Evolutionary conservation across 1,140 invertebrate species (phyloP).

Genomic region (Atta colombica): DNA sequence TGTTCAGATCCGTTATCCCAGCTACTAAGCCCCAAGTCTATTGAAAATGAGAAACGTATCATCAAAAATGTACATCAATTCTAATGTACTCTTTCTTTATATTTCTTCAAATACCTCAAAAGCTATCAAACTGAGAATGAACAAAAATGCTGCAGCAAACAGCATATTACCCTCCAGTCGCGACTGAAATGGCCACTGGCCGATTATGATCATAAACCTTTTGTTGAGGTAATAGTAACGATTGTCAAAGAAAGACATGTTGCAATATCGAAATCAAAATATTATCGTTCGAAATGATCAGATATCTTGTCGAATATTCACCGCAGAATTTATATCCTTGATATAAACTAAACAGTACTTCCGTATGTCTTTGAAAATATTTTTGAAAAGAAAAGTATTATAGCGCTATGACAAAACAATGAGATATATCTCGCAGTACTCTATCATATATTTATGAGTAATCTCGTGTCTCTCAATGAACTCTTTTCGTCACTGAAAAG

Average conservation of each 20-base stretch:
- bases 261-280: neutral
- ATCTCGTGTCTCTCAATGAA: neutral
- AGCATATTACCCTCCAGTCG: neutral
- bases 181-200: slow-evolving; percentile 52
- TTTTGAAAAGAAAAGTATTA: neutral
- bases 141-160: neutral
- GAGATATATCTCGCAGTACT: neutral
- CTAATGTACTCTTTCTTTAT: too few species aligned
- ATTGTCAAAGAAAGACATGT: slow-evolving; percentile 52
- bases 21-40: slow-evolving; percentile 1
- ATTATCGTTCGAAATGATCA: neutral
- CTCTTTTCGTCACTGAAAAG: neutral
- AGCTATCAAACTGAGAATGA: neutral
- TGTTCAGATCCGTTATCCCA: neutral
- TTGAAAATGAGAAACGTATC: neutral
- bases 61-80: too few species aligned
- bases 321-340: neutral
- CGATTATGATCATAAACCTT: neutral
- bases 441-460: slow-evolving; percentile 9
- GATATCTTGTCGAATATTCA: neutral
- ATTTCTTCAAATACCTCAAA: slow-evolving; percentile 20
- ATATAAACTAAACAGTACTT: too few species aligned
- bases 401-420: too few species aligned
- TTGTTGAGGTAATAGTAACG: slow-evolving; percentile 34
- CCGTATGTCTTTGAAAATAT: neutral